phyloP scores from a whole-genome alignment of 2,113 vertebrate species.

The Dicrurus megarhynchus region DNA sequence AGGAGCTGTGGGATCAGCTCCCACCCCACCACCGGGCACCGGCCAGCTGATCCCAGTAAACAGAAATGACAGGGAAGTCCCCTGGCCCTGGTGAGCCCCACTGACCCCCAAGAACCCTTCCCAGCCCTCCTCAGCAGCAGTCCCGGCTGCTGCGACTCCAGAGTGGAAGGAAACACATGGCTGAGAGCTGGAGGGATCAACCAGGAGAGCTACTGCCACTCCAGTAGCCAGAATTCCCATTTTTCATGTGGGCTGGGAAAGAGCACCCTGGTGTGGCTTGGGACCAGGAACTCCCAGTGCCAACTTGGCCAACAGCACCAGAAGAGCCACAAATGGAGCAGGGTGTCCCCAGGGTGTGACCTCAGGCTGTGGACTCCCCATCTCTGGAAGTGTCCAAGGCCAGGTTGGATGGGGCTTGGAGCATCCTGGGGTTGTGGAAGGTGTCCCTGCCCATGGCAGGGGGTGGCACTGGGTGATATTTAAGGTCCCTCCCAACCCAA shows the following conservation, averaged over 20 bases:
- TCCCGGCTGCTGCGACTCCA: background rate
- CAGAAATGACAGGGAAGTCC: background rate
- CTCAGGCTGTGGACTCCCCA: background rate
- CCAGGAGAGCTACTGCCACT: background rate
- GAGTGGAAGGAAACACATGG: background rate
- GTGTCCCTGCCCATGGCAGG: background rate
- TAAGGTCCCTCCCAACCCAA: background rate
- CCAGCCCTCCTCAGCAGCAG: background rate
- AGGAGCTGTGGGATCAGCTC: background rate
- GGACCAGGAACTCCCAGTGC: background rate
- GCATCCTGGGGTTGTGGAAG: background rate
- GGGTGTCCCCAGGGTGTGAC: background rate
- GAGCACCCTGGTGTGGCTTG: background rate
- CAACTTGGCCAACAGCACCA: background rate
- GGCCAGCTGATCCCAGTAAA: fast-evolving
- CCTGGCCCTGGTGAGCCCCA: fast-evolving
- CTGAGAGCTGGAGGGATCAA: background rate
- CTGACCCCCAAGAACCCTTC: background rate
- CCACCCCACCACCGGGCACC: fast-evolving
- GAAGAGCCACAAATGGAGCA: background rate
- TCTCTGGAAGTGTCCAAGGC: background rate
- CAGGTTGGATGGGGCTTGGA: background rate
- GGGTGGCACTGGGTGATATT: background rate
- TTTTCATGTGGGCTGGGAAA: background rate
- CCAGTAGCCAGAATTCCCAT: background rate